Evolutionary conservation across 2,888 invertebrate species (phyloP).

Genomic region (Macrophya alboannulata): DNA sequence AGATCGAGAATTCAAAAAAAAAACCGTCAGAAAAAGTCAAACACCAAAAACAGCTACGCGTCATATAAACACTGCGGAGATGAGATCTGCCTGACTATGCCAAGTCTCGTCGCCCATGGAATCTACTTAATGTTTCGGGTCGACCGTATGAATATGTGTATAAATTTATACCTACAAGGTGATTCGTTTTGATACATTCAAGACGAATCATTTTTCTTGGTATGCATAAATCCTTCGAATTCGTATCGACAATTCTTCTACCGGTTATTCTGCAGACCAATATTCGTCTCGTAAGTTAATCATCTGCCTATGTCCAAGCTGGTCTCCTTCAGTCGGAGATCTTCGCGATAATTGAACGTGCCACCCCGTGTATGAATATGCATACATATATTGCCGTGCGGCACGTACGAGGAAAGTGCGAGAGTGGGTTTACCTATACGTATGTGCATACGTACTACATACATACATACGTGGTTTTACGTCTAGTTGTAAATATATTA

Average conservation of each 20-base stretch:
- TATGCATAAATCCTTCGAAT: not conserved
- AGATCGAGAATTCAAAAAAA: not conserved
- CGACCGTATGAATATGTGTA: not conserved
- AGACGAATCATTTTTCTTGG: not conserved
- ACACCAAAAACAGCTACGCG: not conserved
- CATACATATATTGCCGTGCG: not conserved
- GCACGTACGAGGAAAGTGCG: slow-evolving; percentile 3
- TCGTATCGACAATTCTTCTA: not conserved
- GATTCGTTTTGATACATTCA: not conserved
- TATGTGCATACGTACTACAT: no score
- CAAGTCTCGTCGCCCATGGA: not conserved
- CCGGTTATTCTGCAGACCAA: not conserved
- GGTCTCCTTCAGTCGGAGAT: not conserved
- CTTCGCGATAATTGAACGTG: not conserved
- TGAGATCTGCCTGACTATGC: slow-evolving; percentile 17
- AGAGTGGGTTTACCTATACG: not conserved
- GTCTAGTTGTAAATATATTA: slow-evolving; percentile 24
- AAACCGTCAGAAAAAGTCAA: not conserved
- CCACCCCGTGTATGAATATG: slow-evolving; percentile 35
- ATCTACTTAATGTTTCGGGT: not conserved
- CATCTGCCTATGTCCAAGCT: not conserved
- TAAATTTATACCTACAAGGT: not conserved
- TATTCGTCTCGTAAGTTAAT: not conserved
- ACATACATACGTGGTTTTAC: not conserved
- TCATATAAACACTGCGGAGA: slow-evolving; percentile 20